Conservation (phyloP, 2,888 invertebrate genomes). For the Cordilura impudica region DNA sequence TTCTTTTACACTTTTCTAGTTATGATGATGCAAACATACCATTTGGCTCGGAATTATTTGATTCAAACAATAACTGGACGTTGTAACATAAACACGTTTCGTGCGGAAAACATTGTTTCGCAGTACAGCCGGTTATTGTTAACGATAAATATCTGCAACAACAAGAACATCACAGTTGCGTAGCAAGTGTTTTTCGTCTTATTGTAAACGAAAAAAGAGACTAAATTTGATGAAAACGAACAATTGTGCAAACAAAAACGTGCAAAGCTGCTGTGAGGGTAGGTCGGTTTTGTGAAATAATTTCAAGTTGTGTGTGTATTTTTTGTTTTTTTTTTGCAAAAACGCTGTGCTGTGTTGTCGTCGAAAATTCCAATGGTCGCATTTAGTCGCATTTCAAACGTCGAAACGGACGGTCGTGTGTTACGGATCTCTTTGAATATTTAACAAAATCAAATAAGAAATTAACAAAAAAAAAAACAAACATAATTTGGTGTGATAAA, state of each 20-base stretch:
- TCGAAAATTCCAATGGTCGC: conserved; percentile 52
- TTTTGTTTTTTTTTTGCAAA: conserved; percentile 18
- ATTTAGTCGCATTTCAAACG: conserved; percentile 61
- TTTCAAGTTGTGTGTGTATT: conserved; percentile 8
- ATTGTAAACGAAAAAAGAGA: conserved; percentile 11
- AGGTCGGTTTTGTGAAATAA: conserved; percentile 58
- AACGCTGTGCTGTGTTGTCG: conserved; percentile 20
- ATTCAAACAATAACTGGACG: conserved; percentile 60
- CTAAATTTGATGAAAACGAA: conserved; percentile 39
- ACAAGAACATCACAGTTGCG: conserved; percentile 22
- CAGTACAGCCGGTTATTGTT: conserved; percentile 12
- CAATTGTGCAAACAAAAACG: conserved; percentile 53
- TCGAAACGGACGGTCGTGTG: conserved; percentile 56
- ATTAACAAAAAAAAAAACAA: not conserved
- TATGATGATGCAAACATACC: conserved; percentile 3
- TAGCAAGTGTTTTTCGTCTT: conserved; percentile 55
- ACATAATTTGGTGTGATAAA: not conserved
- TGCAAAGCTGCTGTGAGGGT: conserved; percentile 49
- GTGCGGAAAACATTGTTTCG: conserved; percentile 29
- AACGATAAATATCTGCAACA: not conserved
- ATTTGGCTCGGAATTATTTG: conserved; percentile 30
- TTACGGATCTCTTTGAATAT: conserved; percentile 14
- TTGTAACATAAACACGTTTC: conserved; percentile 59
- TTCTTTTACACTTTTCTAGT: not conserved
- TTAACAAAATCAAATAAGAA: not conserved